Base-by-base conservation (phyloP, 2,797 vertebrate species). In the Sebastes kiyomatsui region DNA sequence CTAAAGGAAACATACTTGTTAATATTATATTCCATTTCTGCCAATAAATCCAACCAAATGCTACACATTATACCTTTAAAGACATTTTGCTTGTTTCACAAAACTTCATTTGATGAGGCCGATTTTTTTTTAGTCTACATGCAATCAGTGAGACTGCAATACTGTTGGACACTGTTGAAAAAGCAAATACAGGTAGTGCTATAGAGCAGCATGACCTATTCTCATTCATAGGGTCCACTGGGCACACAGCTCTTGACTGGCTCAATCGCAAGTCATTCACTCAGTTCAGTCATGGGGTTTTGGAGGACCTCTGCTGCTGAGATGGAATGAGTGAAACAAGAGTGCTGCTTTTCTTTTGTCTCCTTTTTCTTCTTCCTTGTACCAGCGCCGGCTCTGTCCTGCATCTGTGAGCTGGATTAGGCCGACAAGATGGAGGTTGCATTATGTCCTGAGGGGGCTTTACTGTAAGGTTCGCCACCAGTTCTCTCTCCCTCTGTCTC, bases 401-500 rank as follows among this genome's bases (percentile, higher is more conserved):
- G 90, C 93, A 94, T 95, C 92, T 94, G 91, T 77, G 77, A 32
- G 85, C 79, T 62, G 87, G 94, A 96, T 96, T 95, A 96, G 83
- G 77, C 69, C 62, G 86, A 85, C 90, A 95, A 97, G 96, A 96
- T 90, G 94, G 93, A 96, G 96, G 95, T 95, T 96, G 95, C 95
- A 95, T 97, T 96, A 91, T 96, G 93, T 96, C 95, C 96, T 96
- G 96, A 96, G 96, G 97, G 96, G 95, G 94, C 94, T 96, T 96
- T 96, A 96, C 97, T 96, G 95, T 96, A 97, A 96, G 96, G 95
- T 84, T 96, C 88, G 93, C 23, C 79, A 86, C 75, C 77, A 83
- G 81, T 67, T 71, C 81, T 83, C 87, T 76, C 73, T 83, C 76
- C 28, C 73, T 83, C 85, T 68, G 67, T 80, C 86, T 87, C 85